phyloP scores from a whole-genome alignment of 2,113 vertebrate species.

The Urocolius indicus region DNA sequence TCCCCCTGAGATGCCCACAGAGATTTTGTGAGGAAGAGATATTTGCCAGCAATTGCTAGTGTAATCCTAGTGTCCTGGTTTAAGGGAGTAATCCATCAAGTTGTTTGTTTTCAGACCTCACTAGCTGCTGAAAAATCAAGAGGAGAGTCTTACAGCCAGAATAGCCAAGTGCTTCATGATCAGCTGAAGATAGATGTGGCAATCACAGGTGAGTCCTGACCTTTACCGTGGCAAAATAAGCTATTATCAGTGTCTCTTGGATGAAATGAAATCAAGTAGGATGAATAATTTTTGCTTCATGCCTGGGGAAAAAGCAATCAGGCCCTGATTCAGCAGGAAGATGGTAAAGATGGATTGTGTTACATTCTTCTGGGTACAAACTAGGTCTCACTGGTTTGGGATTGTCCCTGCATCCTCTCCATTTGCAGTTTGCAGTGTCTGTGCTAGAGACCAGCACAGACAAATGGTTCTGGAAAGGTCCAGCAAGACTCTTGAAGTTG shows the following conservation, averaged over 20 bases:
- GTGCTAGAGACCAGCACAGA: neutral
- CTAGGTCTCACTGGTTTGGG: neutral
- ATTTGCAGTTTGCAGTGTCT: neutral
- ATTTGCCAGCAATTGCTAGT: neutral
- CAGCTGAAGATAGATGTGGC: constrained; percentile 19
- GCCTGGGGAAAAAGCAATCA: neutral
- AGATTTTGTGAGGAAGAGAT: neutral
- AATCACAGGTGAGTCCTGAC: constrained; percentile 30
- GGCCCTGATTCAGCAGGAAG: neutral
- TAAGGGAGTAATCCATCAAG: constrained; percentile 14
- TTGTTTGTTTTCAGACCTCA: neutral
- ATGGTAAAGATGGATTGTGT: neutral
- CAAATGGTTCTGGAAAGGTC: neutral
- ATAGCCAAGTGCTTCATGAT: neutral
- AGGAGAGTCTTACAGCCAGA: neutral
- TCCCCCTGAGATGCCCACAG: neutral
- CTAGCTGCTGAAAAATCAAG: neutral
- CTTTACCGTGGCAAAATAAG: neutral
- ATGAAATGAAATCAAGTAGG: neutral
- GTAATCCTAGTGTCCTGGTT: neutral
- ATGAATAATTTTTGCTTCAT: neutral
- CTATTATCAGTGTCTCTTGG: neutral
- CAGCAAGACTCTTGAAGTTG: neutral
- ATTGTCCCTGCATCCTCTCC: neutral
- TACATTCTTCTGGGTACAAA: neutral